phyloP scores from a whole-genome alignment of 2,797 vertebrate species.

The Melanogrammus aeglefinus region DNA sequence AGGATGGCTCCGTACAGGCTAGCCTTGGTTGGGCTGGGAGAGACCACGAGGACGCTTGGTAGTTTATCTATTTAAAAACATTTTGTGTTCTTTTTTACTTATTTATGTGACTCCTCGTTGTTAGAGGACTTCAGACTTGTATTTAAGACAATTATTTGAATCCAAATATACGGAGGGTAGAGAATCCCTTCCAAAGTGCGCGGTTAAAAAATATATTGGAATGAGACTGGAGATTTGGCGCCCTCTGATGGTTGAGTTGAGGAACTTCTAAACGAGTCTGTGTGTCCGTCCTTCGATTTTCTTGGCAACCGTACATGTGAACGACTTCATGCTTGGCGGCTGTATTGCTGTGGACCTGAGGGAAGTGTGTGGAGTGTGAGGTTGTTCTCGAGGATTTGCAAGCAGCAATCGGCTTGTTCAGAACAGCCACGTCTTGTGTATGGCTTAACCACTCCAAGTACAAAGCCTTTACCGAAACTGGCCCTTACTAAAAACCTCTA shows the following conservation, averaged over 20 bases:
- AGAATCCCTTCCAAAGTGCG: background rate
- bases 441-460: too few species aligned
- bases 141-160: background rate
- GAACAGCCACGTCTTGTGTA: too few species aligned
- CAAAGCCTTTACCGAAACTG: too few species aligned
- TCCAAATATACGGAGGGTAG: background rate
- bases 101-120: background rate
- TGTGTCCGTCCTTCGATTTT: too few species aligned
- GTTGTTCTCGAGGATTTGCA: too few species aligned
- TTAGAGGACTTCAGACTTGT: background rate
- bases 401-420: too few species aligned
- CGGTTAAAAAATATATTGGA: background rate
- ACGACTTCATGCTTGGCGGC: too few species aligned
- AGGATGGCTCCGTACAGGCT: constrained; percentile 93
- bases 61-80: background rate
- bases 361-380: too few species aligned
- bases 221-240: background rate
- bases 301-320: too few species aligned
- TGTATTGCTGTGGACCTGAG: too few species aligned
- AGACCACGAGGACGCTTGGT: background rate
- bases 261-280: background rate
- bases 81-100: background rate
- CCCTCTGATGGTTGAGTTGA: background rate
- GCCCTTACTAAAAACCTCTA: too few species aligned
- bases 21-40: constrained; percentile 91